Evolutionary conservation across 2,888 invertebrate species (phyloP).

Genomic region (Galeruca laticollis): DNA sequence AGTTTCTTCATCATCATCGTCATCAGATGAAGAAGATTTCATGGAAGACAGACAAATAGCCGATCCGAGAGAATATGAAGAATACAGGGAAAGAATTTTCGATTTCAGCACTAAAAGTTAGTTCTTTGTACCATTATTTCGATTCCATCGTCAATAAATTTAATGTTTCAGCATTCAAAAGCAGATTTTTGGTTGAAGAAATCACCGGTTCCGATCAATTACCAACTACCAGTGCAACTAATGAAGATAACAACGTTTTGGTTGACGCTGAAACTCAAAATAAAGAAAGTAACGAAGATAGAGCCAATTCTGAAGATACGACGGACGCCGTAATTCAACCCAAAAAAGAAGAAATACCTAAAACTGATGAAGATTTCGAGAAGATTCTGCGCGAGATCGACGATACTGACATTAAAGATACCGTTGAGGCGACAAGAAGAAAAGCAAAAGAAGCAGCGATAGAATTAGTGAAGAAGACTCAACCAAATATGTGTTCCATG

Average conservation of each 20-base stretch:
- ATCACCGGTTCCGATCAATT: background rate
- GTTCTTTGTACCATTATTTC: slow-evolving; percentile 6
- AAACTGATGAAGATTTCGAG: background rate
- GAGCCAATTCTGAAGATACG: no score
- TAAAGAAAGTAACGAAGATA: background rate
- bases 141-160: background rate
- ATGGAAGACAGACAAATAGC: slow-evolving; percentile 55
- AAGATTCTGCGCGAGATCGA: slow-evolving; percentile 4
- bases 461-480: slow-evolving; percentile 23
- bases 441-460: slow-evolving; percentile 28
- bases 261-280: no score
- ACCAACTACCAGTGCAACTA: slow-evolving; percentile 14
- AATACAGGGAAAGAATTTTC: slow-evolving; percentile 59
- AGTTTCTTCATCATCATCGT: slow-evolving; percentile 35
- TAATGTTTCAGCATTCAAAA: slow-evolving; percentile 24
- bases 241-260: background rate
- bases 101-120: slow-evolving; percentile 55
- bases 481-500: slow-evolving; percentile 31
- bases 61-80: slow-evolving; percentile 52
- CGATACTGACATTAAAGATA: background rate
- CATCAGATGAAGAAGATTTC: slow-evolving; percentile 47
- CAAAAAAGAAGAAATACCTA: slow-evolving; percentile 15
- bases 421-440: background rate
- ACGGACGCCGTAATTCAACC: no score
- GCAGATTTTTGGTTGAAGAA: slow-evolving; percentile 27